Percentiles rank a stretch among this genome's conserved stretches.
These are phyloP conservation scores for Pseudolaguvia tuberculata DNA, from an alignment of 2,113 vertebrate genomes.

Conservation along the genomic window DNA sequence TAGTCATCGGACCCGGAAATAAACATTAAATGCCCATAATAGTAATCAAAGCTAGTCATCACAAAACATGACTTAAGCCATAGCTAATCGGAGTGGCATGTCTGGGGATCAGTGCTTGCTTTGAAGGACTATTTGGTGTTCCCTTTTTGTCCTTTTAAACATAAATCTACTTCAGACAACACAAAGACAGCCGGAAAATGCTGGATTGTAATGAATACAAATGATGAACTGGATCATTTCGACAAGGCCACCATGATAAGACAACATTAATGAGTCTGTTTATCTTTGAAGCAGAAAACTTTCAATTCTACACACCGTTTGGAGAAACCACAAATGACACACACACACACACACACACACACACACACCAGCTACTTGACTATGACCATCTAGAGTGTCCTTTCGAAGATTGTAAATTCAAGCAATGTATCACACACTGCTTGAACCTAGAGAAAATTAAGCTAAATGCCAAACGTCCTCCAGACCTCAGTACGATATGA, in stretches of 20 bases:
- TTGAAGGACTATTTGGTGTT: conserved; percentile 57
- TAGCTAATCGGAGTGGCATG: conserved; percentile 57
- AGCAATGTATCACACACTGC: conserved; percentile 47
- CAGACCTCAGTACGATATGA: conserved; percentile 67
- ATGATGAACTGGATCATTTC: conserved; percentile 58
- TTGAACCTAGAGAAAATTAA: not conserved
- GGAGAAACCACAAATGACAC: conserved; percentile 34
- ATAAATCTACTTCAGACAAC: conserved; percentile 48
- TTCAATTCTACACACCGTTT: conserved; percentile 51
- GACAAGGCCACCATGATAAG: conserved; percentile 71
- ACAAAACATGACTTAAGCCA: conserved; percentile 30
- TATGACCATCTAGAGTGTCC: conserved; percentile 49
- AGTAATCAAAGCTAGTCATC: conserved; percentile 34
- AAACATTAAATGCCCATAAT: conserved; percentile 80
- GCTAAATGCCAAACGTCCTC: conserved; percentile 43
- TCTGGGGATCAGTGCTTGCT: conserved; percentile 57
- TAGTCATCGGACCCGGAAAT: conserved; percentile 59
- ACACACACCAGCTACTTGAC: conserved; percentile 56
- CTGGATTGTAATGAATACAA: conserved; percentile 38
- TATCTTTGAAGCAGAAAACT: conserved; percentile 54
- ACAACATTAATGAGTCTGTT: conserved; percentile 63
- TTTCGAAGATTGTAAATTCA: conserved; percentile 7
- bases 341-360: conserved; percentile 35
- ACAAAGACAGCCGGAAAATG: conserved; percentile 47
- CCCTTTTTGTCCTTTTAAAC: conserved; percentile 74